Percentiles rank a stretch among this genome's conserved stretches.
phyloP scores from a whole-genome alignment of 92 coral and sea anemone species.

The Phenganax stokvisi region DNA sequence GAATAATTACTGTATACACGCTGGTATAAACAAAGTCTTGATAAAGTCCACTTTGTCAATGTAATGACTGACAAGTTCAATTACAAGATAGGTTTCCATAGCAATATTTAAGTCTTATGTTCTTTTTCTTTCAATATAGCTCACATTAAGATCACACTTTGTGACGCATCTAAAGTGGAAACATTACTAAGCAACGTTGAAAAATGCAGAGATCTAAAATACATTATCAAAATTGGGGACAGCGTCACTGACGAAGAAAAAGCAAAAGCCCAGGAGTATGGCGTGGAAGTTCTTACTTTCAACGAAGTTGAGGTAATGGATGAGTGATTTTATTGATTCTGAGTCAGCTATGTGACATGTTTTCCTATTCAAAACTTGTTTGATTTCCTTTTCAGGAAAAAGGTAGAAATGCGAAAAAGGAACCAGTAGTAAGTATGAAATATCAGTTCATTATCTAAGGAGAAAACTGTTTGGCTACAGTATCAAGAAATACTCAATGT shows the following conservation, averaged over 20 bases:
- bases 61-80: too few species aligned
- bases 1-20: too few species aligned
- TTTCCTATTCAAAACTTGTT: background rate
- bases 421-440: constrained; percentile 56
- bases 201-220: constrained; percentile 64
- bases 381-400: constrained; percentile 51
- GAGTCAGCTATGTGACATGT: background rate
- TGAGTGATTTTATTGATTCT: background rate
- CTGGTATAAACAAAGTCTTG: too few species aligned
- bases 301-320: constrained; percentile 70
- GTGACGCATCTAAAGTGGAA: constrained; percentile 74
- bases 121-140: constrained; percentile 44
- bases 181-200: constrained; percentile 52
- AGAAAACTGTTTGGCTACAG: background rate
- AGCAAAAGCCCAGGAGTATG: constrained; percentile 55
- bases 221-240: constrained; percentile 67
- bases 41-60: too few species aligned
- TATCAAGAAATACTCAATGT: background rate
- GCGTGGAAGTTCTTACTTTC: constrained; percentile 59
- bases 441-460: too few species aligned
- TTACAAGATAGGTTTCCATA: too few species aligned
- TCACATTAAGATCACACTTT: constrained; percentile 71
- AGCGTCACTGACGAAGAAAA: constrained; percentile 64
- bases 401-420: constrained; percentile 68
- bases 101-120: background rate